These are phyloP conservation scores for Balearica regulorum DNA, from an alignment of 2,797 vertebrate species.

Conservation along the genomic window DNA sequence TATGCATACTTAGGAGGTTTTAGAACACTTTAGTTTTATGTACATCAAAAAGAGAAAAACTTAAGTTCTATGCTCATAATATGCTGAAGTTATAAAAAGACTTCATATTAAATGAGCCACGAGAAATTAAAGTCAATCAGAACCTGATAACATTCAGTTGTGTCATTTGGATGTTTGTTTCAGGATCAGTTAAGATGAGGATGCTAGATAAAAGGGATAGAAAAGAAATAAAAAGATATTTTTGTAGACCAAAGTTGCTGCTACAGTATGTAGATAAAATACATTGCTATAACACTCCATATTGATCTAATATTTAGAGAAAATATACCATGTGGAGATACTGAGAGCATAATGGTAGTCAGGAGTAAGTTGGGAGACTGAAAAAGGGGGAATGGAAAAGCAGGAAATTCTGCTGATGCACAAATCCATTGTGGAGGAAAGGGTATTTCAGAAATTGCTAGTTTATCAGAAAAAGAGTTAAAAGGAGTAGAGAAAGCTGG, in stretches of 20 bases:
- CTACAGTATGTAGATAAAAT: neutral
- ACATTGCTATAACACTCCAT: neutral
- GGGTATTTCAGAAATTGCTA: neutral
- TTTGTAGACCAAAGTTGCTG: neutral
- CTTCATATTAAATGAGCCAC: neutral
- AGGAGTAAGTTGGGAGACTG: accelerated
- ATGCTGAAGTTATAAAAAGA: neutral
- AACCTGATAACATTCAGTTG: neutral
- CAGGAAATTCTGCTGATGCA: neutral
- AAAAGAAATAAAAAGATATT: neutral
- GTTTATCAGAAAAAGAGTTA: neutral
- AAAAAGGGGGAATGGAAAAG: neutral
- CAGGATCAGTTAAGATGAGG: neutral
- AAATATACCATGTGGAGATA: neutral
- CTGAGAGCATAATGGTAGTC: neutral
- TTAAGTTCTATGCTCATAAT: neutral
- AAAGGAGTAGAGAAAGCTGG: neutral
- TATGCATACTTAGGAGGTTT: neutral
- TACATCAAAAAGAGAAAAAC: neutral
- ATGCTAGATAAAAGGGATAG: neutral
- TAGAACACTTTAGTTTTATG: neutral
- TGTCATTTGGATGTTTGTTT: neutral
- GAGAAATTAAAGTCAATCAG: neutral
- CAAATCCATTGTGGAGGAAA: neutral
- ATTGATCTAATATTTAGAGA: neutral